phyloP scores from a whole-genome alignment of 2,888 invertebrate genomes.

The Lordiphosa fenestrarum region DNA sequence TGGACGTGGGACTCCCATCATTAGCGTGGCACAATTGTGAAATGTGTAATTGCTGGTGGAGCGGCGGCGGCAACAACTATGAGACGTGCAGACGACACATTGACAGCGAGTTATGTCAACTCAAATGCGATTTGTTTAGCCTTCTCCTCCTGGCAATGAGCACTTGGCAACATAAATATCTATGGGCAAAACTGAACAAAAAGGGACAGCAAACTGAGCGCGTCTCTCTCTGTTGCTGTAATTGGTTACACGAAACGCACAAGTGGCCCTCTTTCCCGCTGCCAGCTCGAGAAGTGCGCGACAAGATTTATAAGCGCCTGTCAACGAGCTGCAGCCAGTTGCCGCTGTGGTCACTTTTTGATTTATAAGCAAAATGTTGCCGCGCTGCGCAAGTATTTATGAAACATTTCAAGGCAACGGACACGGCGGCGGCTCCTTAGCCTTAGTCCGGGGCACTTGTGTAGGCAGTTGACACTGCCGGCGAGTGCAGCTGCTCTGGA shows the following conservation, averaged over 20 bases:
- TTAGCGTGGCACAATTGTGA: slow-evolving; percentile 75
- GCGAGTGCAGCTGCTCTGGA: slow-evolving; percentile 15
- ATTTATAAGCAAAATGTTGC: slow-evolving; percentile 77
- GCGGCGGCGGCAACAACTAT: slow-evolving; percentile 43
- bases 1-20: slow-evolving; percentile 72
- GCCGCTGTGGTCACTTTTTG: slow-evolving; percentile 66
- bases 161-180: slow-evolving; percentile 60
- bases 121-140: slow-evolving; percentile 72
- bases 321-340: slow-evolving; percentile 58
- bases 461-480: slow-evolving; percentile 70
- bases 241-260: slow-evolving; percentile 74
- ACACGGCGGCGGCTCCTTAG: slow-evolving; percentile 44
- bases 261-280: slow-evolving; percentile 34
- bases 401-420: slow-evolving; percentile 75
- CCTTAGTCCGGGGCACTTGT: slow-evolving; percentile 38
- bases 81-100: slow-evolving; percentile 72
- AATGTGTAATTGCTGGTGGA: slow-evolving; percentile 72
- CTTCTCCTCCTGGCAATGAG: slow-evolving; percentile 59
- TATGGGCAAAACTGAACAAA: slow-evolving; percentile 54
- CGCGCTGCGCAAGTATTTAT: slow-evolving; percentile 64
- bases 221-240: slow-evolving; percentile 52
- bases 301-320: slow-evolving; percentile 77
- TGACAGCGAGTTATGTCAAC: slow-evolving; percentile 73
- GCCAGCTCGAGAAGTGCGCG: slow-evolving; percentile 63
- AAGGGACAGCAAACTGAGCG: slow-evolving; percentile 30